Evolutionary conservation across 2,113 vertebrate genomes (phyloP).

Genomic region (Phylloscopus trochilus): DNA sequence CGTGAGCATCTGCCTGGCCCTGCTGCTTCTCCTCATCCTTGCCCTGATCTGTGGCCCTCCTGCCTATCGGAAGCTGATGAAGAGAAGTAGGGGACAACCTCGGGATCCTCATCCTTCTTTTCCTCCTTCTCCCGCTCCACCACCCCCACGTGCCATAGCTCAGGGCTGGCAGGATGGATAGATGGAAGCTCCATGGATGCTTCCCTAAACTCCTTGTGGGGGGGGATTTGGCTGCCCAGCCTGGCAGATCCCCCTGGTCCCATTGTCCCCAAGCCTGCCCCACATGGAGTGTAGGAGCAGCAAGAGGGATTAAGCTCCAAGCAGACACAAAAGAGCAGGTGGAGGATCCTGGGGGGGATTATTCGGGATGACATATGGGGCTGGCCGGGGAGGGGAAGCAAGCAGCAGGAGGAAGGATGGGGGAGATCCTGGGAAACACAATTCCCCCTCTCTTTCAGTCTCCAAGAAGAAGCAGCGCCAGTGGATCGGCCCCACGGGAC

Average conservation of each 20-base stretch:
- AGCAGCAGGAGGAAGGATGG: background rate
- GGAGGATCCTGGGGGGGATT: background rate
- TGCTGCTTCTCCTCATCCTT: constrained; percentile 56
- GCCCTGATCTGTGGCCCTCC: constrained; percentile 56
- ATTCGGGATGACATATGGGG: background rate
- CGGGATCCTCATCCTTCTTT: background rate
- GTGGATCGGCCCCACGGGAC: constrained; percentile 73
- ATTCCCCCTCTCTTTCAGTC: background rate
- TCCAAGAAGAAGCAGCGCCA: constrained; percentile 73
- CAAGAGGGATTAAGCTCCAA: background rate
- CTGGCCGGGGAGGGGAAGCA: background rate
- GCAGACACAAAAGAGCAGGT: background rate
- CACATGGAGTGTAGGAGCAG: fast-evolving
- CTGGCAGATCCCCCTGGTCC: background rate
- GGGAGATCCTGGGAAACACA: background rate
- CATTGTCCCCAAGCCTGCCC: background rate
- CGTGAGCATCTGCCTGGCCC: constrained; percentile 63
- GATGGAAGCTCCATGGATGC: background rate
- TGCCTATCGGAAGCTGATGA: constrained; percentile 65
- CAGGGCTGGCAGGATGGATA: background rate
- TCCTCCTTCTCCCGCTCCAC: fast-evolving
- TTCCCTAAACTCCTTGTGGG: background rate
- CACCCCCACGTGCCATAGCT: fast-evolving
- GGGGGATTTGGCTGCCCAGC: background rate
- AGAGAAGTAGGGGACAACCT: constrained; percentile 64